Percentiles rank a stretch among this genome's conserved stretches.
Conservation (phyloP, 1,140 invertebrate species). For the Atopsyche davidsoni region DNA sequence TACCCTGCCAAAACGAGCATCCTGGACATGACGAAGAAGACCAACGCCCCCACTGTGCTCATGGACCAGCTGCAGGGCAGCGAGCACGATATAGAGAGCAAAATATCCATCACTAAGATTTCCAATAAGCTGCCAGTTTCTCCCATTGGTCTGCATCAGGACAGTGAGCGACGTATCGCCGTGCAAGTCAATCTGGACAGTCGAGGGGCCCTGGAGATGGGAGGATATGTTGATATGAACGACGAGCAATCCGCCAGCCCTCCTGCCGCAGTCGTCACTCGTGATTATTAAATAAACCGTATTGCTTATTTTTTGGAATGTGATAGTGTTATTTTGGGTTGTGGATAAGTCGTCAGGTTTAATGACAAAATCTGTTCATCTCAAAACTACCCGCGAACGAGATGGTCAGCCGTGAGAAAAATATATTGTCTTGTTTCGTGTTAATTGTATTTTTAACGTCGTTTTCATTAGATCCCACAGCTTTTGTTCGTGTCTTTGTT, state of each 20-base stretch:
- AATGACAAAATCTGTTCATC: constrained; percentile 2
- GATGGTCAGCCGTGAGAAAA: too few species aligned
- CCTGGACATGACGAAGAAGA: constrained; percentile 46
- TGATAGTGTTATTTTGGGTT: too few species aligned
- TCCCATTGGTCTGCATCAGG: constrained; percentile 3
- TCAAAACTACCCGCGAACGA: too few species aligned
- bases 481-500: too few species aligned
- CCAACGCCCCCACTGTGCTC: constrained; percentile 32
- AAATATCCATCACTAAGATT: constrained; percentile 47
- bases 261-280: constrained; percentile 8
- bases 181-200: constrained; percentile 27
- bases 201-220: constrained; percentile 19
- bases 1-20: constrained; percentile 17
- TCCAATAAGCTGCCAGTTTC: constrained; percentile 38
- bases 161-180: constrained; percentile 17
- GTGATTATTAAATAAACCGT: constrained; percentile 16
- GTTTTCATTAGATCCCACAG: too few species aligned
- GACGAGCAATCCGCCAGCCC: constrained; percentile 4
- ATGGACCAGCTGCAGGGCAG: constrained; percentile 35
- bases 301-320: too few species aligned
- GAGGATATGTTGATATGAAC: constrained; percentile 15
- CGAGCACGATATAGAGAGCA: constrained; percentile 45
- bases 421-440: too few species aligned
- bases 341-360: background rate
- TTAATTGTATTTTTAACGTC: too few species aligned